These are phyloP conservation scores for Protonibea diacanthus DNA, from an alignment of 2,797 vertebrate species.

Conservation along the genomic window DNA sequence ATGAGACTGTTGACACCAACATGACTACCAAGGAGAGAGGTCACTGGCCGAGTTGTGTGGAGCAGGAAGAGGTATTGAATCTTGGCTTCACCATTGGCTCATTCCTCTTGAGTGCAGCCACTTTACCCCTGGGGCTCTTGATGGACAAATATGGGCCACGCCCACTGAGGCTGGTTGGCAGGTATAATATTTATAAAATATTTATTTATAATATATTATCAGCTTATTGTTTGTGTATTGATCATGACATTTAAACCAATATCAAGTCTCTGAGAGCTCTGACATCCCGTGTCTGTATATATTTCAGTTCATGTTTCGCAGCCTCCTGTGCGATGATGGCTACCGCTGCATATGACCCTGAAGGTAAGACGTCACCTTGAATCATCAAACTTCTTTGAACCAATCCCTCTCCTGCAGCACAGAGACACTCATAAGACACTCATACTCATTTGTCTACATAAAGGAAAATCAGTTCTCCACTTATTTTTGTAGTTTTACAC, in stretches of 20 bases:
- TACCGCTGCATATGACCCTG: constrained; percentile 83
- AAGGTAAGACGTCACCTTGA: constrained; percentile 77
- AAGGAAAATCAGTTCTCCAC: background rate
- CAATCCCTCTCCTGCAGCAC: background rate
- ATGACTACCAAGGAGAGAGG: constrained; percentile 15
- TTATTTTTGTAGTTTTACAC: background rate
- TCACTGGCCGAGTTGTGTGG: constrained; percentile 83
- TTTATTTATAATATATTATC: too few relatives aligned
- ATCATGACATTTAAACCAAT: background rate
- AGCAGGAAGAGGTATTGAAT: constrained; percentile 89
- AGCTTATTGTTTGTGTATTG: background rate
- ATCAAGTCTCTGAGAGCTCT: background rate
- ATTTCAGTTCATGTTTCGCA: constrained; percentile 87
- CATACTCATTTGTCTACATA: too few relatives aligned
- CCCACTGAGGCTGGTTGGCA: constrained; percentile 89
- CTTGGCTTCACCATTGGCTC: constrained; percentile 92
- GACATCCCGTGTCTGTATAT: constrained; percentile 9
- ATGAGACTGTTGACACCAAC: constrained; percentile 53
- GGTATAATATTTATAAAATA: constrained; percentile 80
- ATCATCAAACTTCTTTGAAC: background rate
- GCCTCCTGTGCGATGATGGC: constrained; percentile 90
- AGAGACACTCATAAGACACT: too few relatives aligned
- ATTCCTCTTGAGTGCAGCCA: constrained; percentile 89
- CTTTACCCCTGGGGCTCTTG: constrained; percentile 86
- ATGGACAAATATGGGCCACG: constrained; percentile 89